These are phyloP conservation scores for Edolisoma coerulescens DNA, from an alignment of 2,113 vertebrate genomes.

Conservation along the genomic window DNA sequence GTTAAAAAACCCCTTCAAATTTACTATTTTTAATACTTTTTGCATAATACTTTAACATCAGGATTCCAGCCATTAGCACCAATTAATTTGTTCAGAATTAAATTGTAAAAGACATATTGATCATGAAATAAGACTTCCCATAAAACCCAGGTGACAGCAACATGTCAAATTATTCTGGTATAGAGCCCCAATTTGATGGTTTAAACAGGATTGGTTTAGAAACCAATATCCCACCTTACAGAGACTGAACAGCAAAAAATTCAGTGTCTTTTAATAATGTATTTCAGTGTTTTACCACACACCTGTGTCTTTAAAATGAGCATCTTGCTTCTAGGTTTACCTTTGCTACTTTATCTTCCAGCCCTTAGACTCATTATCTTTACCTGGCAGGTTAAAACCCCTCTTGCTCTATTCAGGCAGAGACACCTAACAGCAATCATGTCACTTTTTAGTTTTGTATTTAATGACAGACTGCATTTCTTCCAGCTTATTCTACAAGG, in stretches of 20 bases:
- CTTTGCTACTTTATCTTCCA: not conserved
- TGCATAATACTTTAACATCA: not conserved
- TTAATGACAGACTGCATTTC: not conserved
- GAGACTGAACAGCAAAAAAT: not conserved
- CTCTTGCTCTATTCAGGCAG: not conserved
- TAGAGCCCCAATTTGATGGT: not conserved
- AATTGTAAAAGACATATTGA: not conserved
- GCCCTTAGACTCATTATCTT: not conserved
- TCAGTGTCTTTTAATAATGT: not conserved
- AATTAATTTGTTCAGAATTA: conserved; percentile 24
- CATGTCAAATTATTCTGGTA: not conserved
- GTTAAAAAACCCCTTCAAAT: not conserved
- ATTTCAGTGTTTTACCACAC: not conserved
- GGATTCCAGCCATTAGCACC: conserved; percentile 31
- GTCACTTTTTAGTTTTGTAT: not conserved
- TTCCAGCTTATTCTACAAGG: not conserved
- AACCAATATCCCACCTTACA: not conserved
- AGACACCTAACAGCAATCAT: not conserved
- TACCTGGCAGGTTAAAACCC: not conserved
- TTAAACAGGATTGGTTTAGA: not conserved
- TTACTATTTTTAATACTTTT: not conserved
- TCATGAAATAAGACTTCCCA: not conserved
- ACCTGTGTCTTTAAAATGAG: not conserved
- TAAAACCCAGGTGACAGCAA: not conserved
- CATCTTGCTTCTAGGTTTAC: not conserved